phyloP scores from a whole-genome alignment of 92 coral and sea anemone genomes.

The Epizoanthus scotinus region DNA sequence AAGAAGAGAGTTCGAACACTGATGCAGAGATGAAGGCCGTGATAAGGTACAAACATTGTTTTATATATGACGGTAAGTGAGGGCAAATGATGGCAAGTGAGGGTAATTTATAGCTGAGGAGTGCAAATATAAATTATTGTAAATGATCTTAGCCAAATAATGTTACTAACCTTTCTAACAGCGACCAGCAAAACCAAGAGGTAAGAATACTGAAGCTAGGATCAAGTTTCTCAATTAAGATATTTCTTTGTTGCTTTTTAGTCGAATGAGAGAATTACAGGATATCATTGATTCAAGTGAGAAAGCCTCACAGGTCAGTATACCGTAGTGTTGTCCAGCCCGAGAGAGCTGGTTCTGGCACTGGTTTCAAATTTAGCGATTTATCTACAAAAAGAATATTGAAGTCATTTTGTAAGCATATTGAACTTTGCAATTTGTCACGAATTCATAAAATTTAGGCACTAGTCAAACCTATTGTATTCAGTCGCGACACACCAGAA shows the following conservation, averaged over 20 bases:
- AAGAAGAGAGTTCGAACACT: slow-evolving; percentile 71
- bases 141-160: too few species aligned
- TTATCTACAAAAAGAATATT: too few species aligned
- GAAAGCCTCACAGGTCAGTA: slow-evolving; percentile 80
- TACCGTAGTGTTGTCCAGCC: too few species aligned
- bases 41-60: slow-evolving; percentile 44
- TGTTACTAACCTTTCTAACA: background rate
- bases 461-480: too few species aligned
- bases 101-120: too few species aligned
- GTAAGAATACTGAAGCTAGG: background rate
- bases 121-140: background rate
- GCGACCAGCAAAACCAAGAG: background rate
- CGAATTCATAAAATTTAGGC: too few species aligned
- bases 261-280: slow-evolving; percentile 89
- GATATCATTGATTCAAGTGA: slow-evolving; percentile 85
- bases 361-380: too few species aligned
- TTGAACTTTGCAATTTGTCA: too few species aligned
- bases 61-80: background rate
- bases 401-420: too few species aligned
- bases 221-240: background rate
- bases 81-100: too few species aligned
- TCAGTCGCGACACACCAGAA: too few species aligned
- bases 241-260: slow-evolving; percentile 42
- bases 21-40: slow-evolving; percentile 66
- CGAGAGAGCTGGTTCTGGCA: too few species aligned